These are phyloP conservation scores for Drosophila orosa DNA, from an alignment of 1,140 invertebrate genomes.

Conservation along the genomic window DNA sequence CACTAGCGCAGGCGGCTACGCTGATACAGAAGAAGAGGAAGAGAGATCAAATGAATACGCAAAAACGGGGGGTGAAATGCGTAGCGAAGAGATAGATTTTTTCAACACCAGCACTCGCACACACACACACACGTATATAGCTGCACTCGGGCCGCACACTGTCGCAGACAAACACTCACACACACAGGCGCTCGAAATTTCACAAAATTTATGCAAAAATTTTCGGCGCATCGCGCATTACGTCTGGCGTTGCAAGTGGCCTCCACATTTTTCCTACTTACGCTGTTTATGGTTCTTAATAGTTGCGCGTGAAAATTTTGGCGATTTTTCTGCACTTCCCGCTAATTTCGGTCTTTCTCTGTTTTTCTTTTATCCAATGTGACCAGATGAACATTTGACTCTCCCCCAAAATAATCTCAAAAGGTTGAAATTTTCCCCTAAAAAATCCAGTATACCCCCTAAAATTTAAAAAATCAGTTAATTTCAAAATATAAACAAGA, in stretches of 20 bases:
- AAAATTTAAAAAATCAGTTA: too few species aligned
- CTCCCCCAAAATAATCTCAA: too few species aligned
- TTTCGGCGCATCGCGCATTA: slow-evolving; percentile 38
- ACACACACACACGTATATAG: slow-evolving; percentile 42
- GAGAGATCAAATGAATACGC: slow-evolving; percentile 56
- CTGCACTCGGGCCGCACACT: slow-evolving; percentile 34
- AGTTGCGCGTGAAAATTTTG: slow-evolving; percentile 58
- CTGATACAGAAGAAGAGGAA: slow-evolving; percentile 74
- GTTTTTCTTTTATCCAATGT: slow-evolving; percentile 63
- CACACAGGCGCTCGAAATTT: slow-evolving; percentile 43
- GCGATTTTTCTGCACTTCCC: slow-evolving; percentile 69
- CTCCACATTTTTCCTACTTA: slow-evolving; percentile 50
- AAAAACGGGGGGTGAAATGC: slow-evolving; percentile 77
- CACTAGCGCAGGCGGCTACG: slow-evolving; percentile 16
- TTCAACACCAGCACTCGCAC: slow-evolving; percentile 61
- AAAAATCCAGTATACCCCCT: too few species aligned
- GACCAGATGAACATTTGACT: too few species aligned
- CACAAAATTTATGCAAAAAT: slow-evolving; percentile 77
- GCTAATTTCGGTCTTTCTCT: slow-evolving; percentile 70
- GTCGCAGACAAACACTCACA: slow-evolving; percentile 26
- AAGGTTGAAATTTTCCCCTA: too few species aligned
- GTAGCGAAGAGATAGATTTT: slow-evolving; percentile 80
- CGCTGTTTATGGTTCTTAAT: slow-evolving; percentile 73
- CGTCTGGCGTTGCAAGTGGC: slow-evolving; percentile 23
- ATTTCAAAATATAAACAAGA: too few species aligned